phyloP scores from a whole-genome alignment of 2,888 invertebrate species.

The Himalopsyche anomala region DNA sequence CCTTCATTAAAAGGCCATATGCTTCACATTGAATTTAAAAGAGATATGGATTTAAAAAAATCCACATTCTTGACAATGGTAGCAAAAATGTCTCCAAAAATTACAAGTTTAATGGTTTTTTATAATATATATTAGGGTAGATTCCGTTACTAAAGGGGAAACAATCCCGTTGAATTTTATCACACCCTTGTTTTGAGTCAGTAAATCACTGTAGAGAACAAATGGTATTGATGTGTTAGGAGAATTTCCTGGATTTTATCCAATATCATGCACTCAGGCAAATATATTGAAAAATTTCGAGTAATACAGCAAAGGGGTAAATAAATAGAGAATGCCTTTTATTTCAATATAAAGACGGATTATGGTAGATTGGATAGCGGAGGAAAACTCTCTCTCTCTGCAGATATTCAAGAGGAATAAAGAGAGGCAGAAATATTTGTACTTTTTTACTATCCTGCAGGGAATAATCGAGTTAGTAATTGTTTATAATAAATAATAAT shows the following conservation, averaged over 20 bases:
- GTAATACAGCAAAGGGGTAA: not conserved
- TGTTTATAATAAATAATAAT: too few relatives aligned
- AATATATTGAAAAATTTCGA: slow-evolving; percentile 18
- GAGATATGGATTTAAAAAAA: too few relatives aligned
- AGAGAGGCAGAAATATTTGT: too few relatives aligned
- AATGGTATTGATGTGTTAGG: slow-evolving; percentile 13
- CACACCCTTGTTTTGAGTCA: not conserved
- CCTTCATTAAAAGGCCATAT: too few relatives aligned
- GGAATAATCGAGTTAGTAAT: too few relatives aligned
- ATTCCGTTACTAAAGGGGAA: not conserved
- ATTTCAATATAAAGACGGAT: slow-evolving; percentile 8
- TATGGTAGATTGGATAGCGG: slow-evolving; percentile 4
- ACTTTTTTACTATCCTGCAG: too few relatives aligned
- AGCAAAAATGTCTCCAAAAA: too few relatives aligned
- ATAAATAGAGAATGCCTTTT: not conserved
- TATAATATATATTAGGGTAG: too few relatives aligned
- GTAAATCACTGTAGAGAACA: slow-evolving; percentile 4
- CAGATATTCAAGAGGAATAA: not conserved
- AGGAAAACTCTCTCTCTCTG: not conserved
- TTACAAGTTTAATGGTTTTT: too few relatives aligned
- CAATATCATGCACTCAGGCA: slow-evolving; percentile 26
- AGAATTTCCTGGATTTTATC: slow-evolving; percentile 12
- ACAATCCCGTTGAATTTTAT: not conserved
- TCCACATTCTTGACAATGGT: too few relatives aligned
- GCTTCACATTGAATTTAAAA: too few relatives aligned